Conservation (phyloP, 2,113 vertebrate species). For the Deroptyus accipitrinus region DNA sequence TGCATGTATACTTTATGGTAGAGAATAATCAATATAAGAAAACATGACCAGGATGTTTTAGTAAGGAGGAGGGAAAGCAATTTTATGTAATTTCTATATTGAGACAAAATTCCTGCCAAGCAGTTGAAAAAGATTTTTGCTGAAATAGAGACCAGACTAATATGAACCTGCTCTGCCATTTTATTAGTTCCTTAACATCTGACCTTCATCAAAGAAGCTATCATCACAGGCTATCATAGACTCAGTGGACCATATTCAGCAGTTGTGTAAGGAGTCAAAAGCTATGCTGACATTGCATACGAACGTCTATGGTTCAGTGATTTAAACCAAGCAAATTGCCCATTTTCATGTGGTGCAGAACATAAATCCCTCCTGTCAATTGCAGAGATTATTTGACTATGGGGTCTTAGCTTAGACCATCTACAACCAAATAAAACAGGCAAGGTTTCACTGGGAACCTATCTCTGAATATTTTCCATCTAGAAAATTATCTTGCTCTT, state of each 20-base stretch:
- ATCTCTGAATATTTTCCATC: background rate
- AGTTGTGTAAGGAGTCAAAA: conserved; percentile 7
- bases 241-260: conserved; percentile 10
- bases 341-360: background rate
- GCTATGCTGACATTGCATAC: background rate
- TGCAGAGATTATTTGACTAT: background rate
- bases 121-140: background rate
- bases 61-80: background rate
- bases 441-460: background rate
- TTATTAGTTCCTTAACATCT: conserved; percentile 19
- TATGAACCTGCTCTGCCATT: conserved; percentile 33
- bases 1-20: background rate
- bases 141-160: conserved; percentile 10
- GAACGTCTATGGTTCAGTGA: background rate
- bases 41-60: background rate
- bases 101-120: background rate
- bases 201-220: conserved; percentile 20
- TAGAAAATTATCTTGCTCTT: background rate
- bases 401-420: background rate
- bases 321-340: background rate
- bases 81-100: background rate
- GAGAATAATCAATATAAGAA: background rate
- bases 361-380: background rate
- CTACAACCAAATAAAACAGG: background rate
- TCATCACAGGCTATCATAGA: background rate